Percentiles rank a stretch among this genome's conserved stretches.
phyloP scores from a whole-genome alignment of 2,113 vertebrate species.

The Dicaeum eximium region DNA sequence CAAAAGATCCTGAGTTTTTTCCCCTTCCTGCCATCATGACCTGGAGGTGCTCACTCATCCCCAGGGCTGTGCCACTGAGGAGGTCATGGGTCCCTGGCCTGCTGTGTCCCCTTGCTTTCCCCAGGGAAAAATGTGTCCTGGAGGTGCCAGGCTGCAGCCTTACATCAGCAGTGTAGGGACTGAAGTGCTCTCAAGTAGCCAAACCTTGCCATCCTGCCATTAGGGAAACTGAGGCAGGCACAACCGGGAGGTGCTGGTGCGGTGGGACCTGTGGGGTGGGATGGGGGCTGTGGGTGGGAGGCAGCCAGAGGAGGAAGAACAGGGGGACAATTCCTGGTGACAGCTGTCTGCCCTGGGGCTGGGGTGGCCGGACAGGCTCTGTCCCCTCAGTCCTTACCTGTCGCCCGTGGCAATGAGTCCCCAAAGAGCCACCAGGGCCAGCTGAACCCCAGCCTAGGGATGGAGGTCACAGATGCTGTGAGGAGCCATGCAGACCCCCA shows the following conservation, averaged over 20 bases:
- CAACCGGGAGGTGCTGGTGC: fast-evolving
- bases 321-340: not conserved
- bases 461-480: not conserved
- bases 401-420: slow-evolving; percentile 45
- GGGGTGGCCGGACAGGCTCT: not conserved
- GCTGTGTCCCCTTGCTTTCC: fast-evolving
- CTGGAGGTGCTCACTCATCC: fast-evolving
- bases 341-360: fast-evolving
- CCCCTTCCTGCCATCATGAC: not conserved
- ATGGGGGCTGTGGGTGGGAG: not conserved
- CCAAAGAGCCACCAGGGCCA: slow-evolving; percentile 37
- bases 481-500: not conserved
- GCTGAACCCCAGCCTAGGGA: slow-evolving; percentile 21
- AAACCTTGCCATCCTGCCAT: not conserved
- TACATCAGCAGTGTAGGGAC: not conserved
- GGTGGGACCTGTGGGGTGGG: not conserved
- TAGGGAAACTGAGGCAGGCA: not conserved
- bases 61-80: not conserved
- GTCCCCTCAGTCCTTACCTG: not conserved
- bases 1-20: not conserved
- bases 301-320: not conserved
- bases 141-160: not conserved
- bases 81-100: not conserved
- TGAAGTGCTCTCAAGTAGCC: fast-evolving
- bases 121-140: fast-evolving